These are phyloP conservation scores for Picathartes gymnocephalus DNA, from an alignment of 2,113 vertebrate species.

Conservation along the genomic window DNA sequence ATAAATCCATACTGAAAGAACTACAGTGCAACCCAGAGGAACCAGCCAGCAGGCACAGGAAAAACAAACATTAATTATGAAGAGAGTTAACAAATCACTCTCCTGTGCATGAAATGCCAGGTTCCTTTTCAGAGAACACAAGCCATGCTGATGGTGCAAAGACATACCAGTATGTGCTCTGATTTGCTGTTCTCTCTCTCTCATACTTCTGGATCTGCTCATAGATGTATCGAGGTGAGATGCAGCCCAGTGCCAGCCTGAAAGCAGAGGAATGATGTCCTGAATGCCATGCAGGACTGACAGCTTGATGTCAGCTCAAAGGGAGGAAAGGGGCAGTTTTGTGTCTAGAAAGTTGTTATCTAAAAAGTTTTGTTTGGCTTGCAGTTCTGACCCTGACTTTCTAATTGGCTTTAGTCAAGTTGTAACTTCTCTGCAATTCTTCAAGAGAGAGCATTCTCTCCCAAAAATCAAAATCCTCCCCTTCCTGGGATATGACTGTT, in stretches of 20 bases:
- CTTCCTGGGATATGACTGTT: not conserved
- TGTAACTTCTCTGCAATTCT: not conserved
- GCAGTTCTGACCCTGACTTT: not conserved
- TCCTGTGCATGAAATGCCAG: not conserved
- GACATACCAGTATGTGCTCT: constrained; percentile 82
- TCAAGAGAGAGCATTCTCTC: not conserved
- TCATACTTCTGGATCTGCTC: constrained; percentile 80
- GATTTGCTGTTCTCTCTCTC: constrained; percentile 76
- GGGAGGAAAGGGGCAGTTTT: not conserved
- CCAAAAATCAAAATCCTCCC: not conserved
- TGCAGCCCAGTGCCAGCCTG: constrained; percentile 81
- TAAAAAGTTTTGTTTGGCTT: not conserved
- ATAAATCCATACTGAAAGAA: not conserved
- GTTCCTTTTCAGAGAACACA: not conserved
- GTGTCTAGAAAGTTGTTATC: not conserved
- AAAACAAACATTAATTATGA: not conserved
- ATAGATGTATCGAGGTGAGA: constrained; percentile 80
- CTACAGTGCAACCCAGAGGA: not conserved
- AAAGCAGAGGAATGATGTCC: not conserved
- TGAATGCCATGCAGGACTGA: not conserved
- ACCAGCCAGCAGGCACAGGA: not conserved
- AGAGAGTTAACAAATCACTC: not conserved
- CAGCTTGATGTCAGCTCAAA: not conserved
- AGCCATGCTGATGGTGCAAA: not conserved
- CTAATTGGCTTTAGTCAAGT: not conserved